Percentiles rank a stretch among this genome's conserved stretches.
These are phyloP conservation scores for Frankliniella fusca DNA, from an alignment of 2,888 invertebrate species.

Conservation along the genomic window DNA sequence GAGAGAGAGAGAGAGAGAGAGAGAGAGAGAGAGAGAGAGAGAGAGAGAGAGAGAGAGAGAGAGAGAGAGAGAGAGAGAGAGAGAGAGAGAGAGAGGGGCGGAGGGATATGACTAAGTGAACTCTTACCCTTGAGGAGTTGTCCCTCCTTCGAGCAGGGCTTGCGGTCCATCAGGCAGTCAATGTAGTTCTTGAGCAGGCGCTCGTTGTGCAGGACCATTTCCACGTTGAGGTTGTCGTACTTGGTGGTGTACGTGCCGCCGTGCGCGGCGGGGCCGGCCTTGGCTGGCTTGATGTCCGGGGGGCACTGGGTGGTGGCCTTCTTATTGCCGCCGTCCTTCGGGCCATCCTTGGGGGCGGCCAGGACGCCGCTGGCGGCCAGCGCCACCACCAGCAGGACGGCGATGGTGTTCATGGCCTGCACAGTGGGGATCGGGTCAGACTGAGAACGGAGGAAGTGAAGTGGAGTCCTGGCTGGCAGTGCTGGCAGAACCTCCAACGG, in stretches of 20 bases:
- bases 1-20: too few relatives aligned
- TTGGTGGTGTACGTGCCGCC: conserved; percentile 39
- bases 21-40: too few relatives aligned
- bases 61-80: too few relatives aligned
- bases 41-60: too few relatives aligned
- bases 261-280: background rate
- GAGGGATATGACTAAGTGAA: too few relatives aligned
- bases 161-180: conserved; percentile 42
- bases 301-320: background rate
- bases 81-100: too few relatives aligned
- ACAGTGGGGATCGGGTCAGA: too few relatives aligned
- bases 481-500: too few relatives aligned
- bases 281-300: background rate
- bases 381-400: background rate
- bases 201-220: conserved; percentile 42
- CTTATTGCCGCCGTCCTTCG: background rate
- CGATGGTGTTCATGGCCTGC: background rate
- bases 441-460: too few relatives aligned
- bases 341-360: background rate
- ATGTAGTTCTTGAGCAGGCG: conserved; percentile 41
- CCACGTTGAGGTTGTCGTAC: conserved; percentile 42
- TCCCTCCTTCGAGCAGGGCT: conserved; percentile 42
- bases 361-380: background rate
- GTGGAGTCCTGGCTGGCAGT: too few relatives aligned
- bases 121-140: conserved; percentile 41